Evolutionary conservation across 2,797 vertebrate genomes (phyloP), one percentile per base, ranked within the genome.

Genomic region (Thamnophis elegans): DNA sequence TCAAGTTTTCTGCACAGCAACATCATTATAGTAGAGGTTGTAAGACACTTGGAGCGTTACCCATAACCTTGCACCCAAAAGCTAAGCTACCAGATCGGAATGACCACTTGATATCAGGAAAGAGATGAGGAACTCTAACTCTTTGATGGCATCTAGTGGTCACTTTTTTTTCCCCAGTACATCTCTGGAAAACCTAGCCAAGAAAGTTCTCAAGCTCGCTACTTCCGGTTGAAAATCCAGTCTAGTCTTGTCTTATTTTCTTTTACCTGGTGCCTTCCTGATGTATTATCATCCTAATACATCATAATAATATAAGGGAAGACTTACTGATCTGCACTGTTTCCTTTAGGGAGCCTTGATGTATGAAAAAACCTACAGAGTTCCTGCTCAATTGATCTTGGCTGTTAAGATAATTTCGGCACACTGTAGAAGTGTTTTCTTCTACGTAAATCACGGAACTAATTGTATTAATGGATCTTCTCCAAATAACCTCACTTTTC

Each of bases 381-480:
- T 16, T n/a, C 85, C 25, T 51, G 62, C 62, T 58, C 25, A 58
- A 73, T 88, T 78, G 28, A 42, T 58, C 86, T 73, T 78, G 88
- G 36, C 68, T n/a, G 36, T 85, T 58, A 91, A 73, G 54, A 78
- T 58, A n/a, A 58, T 82, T 88, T 47, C 26, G n/a, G 26, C 22
- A 42, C 36, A 47, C 54, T n/a, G 16, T 55, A 88, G 26, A 59
- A 26, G 56, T 14, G 36, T 42, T 51, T 92, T 78, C 54, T 55
- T 65, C 36, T 78, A 58, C 73, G 62, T 92, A 87, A 88, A 59
- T 78, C 62, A 55, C 54, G 51, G 28, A 88, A 88, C 26, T 32
- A 88, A 91, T 53, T 88, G 54, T 58, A 55, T 53, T 82, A 68
- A 92, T 92, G 87, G 87, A 82, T n/a, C 65, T 60, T 88, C 91